Base-by-base conservation (phyloP, 2,888 invertebrate species). In the Tipula lateralis region DNA sequence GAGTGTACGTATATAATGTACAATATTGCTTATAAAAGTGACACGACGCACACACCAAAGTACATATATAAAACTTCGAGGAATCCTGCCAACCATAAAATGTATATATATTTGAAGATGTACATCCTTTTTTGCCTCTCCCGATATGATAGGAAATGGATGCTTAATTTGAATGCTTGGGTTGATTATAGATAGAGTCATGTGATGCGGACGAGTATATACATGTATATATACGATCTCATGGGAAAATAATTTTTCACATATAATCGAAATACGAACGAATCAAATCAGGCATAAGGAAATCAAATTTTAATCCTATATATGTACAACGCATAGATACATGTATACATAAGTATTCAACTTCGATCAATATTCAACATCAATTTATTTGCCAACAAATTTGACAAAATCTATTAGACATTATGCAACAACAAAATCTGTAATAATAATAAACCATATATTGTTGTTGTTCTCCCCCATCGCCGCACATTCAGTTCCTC, bases 281-380 rank as follows among this genome's bases (percentile, higher is more conserved):
- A 66, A 66, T 66, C 66, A 66, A 66, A 66, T 66, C 66, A 66
- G 66, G 24, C 66, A 66, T 66, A 66, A 66, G 66, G 66, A 66
- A 66, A 66, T 66, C 66, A 66, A 66, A 66, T 66, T 66, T 66
- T 66, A 66, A 66, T 66, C 66, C 66, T 66, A 24, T 6, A 44
- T 19, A 50, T n/a, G n/a, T n/a, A n/a, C n/a, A n/a, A n/a, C 39
- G n/a, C 24, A 24, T 66, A 66, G 1, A 50, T 50, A 50, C 19
- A 44, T 36, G 12, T 4, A 36, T 12, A 7, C 2, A 9, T 32
- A 32, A 9, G 36, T 66, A 66, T 66, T 24, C 66, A 66, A 1
- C 24, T 66, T 66, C 66, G 66, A 66, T 66, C 66, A 66, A 66
- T 66, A 66, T 66, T 66, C 24, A 66, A 66, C 66, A 66, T 66